Evolutionary conservation across 2,888 invertebrate species (phyloP).

Genomic region (Drosophila stalkeri): DNA sequence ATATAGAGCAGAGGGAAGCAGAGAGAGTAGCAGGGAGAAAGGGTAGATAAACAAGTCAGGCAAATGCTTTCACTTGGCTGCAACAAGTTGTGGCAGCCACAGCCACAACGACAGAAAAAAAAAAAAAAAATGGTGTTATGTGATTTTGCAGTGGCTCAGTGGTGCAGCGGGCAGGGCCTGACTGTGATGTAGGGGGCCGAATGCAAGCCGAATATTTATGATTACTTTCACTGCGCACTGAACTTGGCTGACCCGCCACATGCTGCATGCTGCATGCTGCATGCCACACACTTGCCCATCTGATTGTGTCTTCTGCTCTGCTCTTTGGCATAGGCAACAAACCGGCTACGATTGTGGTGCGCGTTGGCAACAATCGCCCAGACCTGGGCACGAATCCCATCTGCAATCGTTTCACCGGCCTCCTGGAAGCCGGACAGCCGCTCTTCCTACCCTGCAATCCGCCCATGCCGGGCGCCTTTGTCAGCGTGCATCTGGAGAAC

Average conservation of each 20-base stretch:
- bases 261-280: constrained; percentile 28
- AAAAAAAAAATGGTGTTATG: constrained; percentile 50
- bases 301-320: constrained; percentile 8
- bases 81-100: constrained; percentile 43
- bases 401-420: constrained; percentile 95
- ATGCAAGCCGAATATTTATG: constrained; percentile 71
- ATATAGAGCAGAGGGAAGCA: not conserved
- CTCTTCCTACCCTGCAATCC: constrained; percentile 96
- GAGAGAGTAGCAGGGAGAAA: not conserved
- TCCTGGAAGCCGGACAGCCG: constrained; percentile 94
- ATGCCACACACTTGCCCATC: constrained; percentile 12
- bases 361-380: constrained; percentile 96
- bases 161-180: constrained; percentile 25
- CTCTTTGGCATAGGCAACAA: constrained; percentile 87
- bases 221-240: constrained; percentile 79
- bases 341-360: constrained; percentile 94
- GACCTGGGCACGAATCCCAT: constrained; percentile 96
- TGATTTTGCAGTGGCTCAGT: constrained; percentile 49
- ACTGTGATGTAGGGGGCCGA: not conserved
- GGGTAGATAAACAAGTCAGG: constrained; percentile 21
- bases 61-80: constrained; percentile 76
- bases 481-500: constrained; percentile 95
- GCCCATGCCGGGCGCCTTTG: constrained; percentile 97
- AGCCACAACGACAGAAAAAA: not conserved
- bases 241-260: constrained; percentile 51